phyloP scores from a whole-genome alignment of 2,797 vertebrate genomes.

The Columba guinea region DNA sequence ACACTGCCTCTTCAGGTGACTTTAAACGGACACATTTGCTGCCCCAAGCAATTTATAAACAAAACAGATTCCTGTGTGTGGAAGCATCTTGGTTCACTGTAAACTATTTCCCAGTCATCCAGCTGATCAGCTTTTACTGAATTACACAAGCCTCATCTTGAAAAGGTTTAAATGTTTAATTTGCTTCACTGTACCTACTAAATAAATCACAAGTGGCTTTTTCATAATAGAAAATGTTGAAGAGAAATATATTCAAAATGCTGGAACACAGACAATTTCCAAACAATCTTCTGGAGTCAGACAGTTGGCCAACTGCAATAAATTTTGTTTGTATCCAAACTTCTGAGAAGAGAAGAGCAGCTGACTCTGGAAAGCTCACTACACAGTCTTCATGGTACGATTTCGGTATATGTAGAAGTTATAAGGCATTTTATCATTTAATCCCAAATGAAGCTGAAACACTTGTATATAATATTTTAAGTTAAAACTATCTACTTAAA shows the following conservation, averaged over 20 bases:
- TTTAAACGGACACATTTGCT: background rate
- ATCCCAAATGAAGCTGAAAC: background rate
- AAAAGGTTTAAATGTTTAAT: conserved; percentile 62
- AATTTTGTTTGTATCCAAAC: background rate
- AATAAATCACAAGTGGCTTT: conserved; percentile 53
- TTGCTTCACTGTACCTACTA: conserved; percentile 4
- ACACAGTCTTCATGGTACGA: background rate
- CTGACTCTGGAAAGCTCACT: background rate
- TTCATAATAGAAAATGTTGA: conserved; percentile 12
- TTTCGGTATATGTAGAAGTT: background rate
- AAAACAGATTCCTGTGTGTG: background rate
- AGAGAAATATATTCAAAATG: conserved; percentile 34
- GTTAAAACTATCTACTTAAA: background rate
- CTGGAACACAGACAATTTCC: conserved; percentile 9
- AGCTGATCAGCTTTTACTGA: conserved; percentile 18
- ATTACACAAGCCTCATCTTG: conserved; percentile 10
- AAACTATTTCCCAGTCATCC: background rate
- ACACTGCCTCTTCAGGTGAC: background rate
- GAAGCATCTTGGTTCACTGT: background rate
- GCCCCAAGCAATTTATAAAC: background rate
- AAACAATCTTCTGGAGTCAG: conserved; percentile 41
- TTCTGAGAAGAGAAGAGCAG: background rate
- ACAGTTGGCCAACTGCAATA: background rate
- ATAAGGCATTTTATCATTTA: background rate
- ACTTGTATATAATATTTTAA: background rate